Evolutionary conservation across 2,888 invertebrate species (phyloP), one percentile per base, ranked within the genome.

Genomic region (Seira ritae): DNA sequence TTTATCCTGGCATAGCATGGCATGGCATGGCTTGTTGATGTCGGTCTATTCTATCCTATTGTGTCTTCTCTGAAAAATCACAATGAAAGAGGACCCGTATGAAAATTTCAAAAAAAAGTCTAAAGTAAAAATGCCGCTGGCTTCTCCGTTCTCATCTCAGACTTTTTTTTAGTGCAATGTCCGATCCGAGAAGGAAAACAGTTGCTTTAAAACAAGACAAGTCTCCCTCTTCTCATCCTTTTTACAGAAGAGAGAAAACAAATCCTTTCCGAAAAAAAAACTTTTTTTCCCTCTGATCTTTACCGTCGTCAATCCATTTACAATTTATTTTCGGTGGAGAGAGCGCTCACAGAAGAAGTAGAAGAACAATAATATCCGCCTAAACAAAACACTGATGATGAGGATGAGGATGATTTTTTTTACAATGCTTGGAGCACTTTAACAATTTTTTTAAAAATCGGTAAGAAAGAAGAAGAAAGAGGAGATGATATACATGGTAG

Each of bases 301-400:
- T 73, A 84, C 87, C 87, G 87, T 86, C 87, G 87, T 83, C 87
- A 84, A 86, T 86, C 84, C 87, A 87, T 87, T 87, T 87, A 78
- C 77, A 69, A 55, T 69, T 66, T 68, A 70, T 68, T 82, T 62
- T 67, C 73, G 46, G 65, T 55, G 55, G 69, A 71, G 76, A 80
- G 74, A 76, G 74, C 80, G 2, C 31, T n/a, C n/a, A n/a, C n/a
- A n/a, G n/a, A n/a, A n/a, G n/a, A n/a, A 31, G 31, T n/a, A 55
- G n/a, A 55, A 55, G 55, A 55, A 55, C 55, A 55, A 55, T 55
- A 80, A 80, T 80, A 79, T 79, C 78, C 77, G 69, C 76, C 76
- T 55, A 8, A 8, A 2, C 31, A 2, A 31, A 31, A 31, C 31
- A 31, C n/a, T 31, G 31, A 31, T 31, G 31, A 31, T 31, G n/a